phyloP scores from a whole-genome alignment of 2,797 vertebrate genomes.

The Lagocephalus sceleratus region DNA sequence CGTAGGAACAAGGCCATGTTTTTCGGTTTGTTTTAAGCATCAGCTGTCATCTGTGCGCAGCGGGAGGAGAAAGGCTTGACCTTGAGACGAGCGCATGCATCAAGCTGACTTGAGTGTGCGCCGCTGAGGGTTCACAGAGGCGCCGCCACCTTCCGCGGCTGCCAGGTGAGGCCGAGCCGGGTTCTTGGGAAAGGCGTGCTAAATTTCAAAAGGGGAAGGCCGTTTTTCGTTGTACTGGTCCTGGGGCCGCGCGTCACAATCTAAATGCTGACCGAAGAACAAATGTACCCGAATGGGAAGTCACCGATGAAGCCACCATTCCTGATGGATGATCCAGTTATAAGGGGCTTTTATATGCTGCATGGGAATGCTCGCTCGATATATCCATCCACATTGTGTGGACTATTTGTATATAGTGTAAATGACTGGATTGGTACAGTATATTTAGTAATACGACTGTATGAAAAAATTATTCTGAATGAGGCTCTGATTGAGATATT shows the following conservation, averaged over 20 bases:
- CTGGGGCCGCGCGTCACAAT: conserved; percentile 14
- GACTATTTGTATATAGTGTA: conserved; percentile 57
- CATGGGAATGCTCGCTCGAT: conserved; percentile 67
- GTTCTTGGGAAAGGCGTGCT: conserved; percentile 5
- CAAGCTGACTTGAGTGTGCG: conserved; percentile 65
- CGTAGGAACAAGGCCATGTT: conserved; percentile 52
- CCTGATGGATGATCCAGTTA: conserved; percentile 21
- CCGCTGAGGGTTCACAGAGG: conserved; percentile 24
- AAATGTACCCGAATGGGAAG: conserved; percentile 1
- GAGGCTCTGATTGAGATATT: conserved; percentile 52
- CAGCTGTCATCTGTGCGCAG: conserved; percentile 20
- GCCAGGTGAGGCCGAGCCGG: conserved; percentile 11
- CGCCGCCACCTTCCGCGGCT: conserved; percentile 21
- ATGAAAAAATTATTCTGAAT: conserved; percentile 51
- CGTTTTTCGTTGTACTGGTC: conserved; percentile 18
- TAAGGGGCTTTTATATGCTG: conserved; percentile 59
- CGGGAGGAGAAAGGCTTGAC: conserved; percentile 15
- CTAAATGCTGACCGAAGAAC: conserved; percentile 16
- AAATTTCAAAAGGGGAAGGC: conserved; percentile 20
- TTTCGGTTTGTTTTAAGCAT: conserved; percentile 8
- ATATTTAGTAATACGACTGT: conserved; percentile 54
- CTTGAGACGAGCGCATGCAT: conserved; percentile 39
- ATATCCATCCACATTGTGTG: conserved; percentile 41
- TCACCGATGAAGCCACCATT: conserved; percentile 23
- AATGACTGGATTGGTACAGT: conserved; percentile 49